Conservation (phyloP, 2,113 vertebrate genomes). For the Scophthalmus maximus region DNA sequence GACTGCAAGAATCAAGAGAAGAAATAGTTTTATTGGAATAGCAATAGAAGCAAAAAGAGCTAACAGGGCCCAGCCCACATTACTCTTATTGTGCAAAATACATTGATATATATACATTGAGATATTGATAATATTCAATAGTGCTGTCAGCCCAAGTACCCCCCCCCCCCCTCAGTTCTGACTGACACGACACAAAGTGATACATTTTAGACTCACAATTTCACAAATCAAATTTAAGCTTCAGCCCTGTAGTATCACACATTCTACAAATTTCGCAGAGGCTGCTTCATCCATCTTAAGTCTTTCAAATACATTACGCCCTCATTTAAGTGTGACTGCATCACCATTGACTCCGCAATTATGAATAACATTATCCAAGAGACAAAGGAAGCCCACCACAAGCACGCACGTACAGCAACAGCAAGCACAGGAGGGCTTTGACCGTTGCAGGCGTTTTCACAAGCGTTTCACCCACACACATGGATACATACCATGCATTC, state of each 20-base stretch:
- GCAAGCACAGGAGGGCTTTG: constrained; percentile 12
- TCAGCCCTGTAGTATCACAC: no score
- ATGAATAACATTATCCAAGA: constrained; percentile 7
- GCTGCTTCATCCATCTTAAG: not conserved
- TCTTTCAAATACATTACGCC: not conserved
- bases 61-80: no score
- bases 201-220: no score
- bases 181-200: no score
- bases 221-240: no score
- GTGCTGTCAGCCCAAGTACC: no score
- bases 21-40: not conserved
- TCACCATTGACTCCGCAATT: not conserved
- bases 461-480: constrained; percentile 20
- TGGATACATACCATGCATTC: constrained; percentile 55
- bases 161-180: no score
- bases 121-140: not conserved
- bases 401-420: not conserved
- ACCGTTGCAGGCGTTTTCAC: not conserved
- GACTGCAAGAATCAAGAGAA: constrained; percentile 36
- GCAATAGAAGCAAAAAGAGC: not conserved
- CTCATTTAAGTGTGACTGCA: not conserved
- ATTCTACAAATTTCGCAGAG: no score
- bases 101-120: no score
- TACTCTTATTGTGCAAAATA: no score
- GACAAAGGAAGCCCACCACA: not conserved